phyloP scores from a whole-genome alignment of 2,888 invertebrate species.

The Drosophila eohydei region DNA sequence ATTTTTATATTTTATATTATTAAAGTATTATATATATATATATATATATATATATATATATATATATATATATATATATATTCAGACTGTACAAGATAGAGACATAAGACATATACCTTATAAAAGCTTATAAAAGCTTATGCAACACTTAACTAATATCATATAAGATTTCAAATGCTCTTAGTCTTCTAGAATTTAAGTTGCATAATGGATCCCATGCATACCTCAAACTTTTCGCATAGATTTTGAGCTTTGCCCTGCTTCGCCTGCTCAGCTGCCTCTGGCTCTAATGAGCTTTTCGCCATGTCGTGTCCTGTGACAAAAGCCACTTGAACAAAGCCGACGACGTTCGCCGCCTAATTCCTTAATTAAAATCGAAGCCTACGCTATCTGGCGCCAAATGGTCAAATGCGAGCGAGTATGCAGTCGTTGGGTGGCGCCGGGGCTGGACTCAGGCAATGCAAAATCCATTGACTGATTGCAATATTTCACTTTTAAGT shows the following conservation, averaged over 20 bases:
- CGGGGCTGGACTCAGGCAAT: slow-evolving; percentile 13
- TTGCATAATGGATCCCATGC: too few species aligned
- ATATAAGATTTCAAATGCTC: too few species aligned
- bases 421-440: not conserved
- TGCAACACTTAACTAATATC: too few species aligned
- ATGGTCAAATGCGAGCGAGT: slow-evolving; percentile 5
- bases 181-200: not conserved
- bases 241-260: not conserved
- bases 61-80: too few species aligned
- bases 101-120: too few species aligned
- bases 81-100: too few species aligned
- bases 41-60: too few species aligned
- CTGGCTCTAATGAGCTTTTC: slow-evolving; percentile 69
- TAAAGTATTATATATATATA: too few species aligned
- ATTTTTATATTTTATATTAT: too few species aligned
- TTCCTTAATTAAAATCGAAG: slow-evolving; percentile 81
- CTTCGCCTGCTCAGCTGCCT: not conserved
- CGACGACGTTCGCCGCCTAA: slow-evolving; percentile 64
- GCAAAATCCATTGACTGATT: slow-evolving; percentile 79
- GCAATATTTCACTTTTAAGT: slow-evolving; percentile 79
- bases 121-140: too few species aligned
- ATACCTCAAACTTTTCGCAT: not conserved
- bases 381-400: slow-evolving; percentile 54
- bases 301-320: slow-evolving; percentile 37
- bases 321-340: slow-evolving; percentile 62